These are phyloP conservation scores for Bergia sp. DNA, from an alignment of 92 coral and sea anemone species.

Conservation along the genomic window DNA sequence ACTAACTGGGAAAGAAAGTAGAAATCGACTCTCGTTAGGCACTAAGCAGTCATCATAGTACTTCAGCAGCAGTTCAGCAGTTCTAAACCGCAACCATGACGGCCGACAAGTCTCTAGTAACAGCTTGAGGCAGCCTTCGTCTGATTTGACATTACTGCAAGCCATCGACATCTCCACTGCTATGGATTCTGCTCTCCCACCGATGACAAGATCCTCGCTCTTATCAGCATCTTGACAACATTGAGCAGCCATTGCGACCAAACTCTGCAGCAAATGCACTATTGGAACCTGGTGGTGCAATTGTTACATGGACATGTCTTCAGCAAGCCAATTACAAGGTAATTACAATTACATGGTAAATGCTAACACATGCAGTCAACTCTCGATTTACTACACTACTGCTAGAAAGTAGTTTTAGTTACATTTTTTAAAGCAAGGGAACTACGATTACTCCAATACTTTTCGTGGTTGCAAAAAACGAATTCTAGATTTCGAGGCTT, in stretches of 20 bases:
- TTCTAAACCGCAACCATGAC: conserved; percentile 81
- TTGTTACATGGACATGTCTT: too few species aligned
- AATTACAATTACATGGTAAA: too few species aligned
- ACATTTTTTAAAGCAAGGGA: too few species aligned
- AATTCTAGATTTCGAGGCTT: too few species aligned
- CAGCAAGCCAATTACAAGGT: too few species aligned
- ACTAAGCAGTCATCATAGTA: conserved; percentile 76
- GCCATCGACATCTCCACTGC: conserved; percentile 78
- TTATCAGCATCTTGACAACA: conserved; percentile 65
- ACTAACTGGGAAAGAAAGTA: conserved; percentile 61
- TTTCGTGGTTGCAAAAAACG: too few species aligned
- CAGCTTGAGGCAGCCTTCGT: conserved; percentile 58
- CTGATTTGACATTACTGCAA: conserved; percentile 56
- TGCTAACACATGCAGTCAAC: too few species aligned
- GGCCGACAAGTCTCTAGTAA: conserved; percentile 79
- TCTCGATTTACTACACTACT: too few species aligned
- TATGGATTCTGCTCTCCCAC: conserved; percentile 68
- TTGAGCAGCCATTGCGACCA: conserved; percentile 72
- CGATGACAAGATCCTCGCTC: conserved; percentile 50
- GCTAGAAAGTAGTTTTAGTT: too few species aligned
- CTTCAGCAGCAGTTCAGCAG: conserved; percentile 73
- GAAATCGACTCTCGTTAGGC: conserved; percentile 69
- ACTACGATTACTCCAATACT: too few species aligned
- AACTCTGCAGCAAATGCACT: conserved; percentile 65
- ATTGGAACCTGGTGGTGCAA: conserved; percentile 43